Evolutionary conservation across 2,888 invertebrate species (phyloP), one percentile per base, ranked within the genome.

Genomic region (Allophyes oxyacanthae): DNA sequence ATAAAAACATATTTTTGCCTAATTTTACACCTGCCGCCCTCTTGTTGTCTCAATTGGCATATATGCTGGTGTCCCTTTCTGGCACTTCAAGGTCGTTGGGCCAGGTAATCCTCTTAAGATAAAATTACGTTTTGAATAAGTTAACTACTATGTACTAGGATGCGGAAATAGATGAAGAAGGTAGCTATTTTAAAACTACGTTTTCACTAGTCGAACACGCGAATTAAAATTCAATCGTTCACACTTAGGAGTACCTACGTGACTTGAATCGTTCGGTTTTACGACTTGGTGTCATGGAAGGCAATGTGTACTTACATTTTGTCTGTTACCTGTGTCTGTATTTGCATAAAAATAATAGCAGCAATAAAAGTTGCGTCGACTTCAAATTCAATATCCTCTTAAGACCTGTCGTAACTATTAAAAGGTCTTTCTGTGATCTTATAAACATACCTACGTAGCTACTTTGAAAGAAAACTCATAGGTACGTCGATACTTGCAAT

Each of bases 191-290:
- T 53, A 58, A 56, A 58, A 64, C 62, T 49, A 57, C 74, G 65
- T 77, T 76, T 64, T 67, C 53, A 74, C 72, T 75, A 68, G 42
- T 50, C 62, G 59, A 74, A 71, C 72, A 72, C 49, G 57, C 63
- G 53, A 70, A 74, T 72, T 74, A 68, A 75, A 77, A 81, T 78
- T 77, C 78, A 76, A 79, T 81, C 70, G 73, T 72, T 74, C 71
- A 74, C 74, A 77, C 72, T 68, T 43, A 43, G 58, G 43, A 52
- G 33, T 75, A n/a, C n/a, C n/a, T n/a, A 83, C 83, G 84, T 83
- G 84, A 77, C 72, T 52, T 33, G 78, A 79, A 79, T 83, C 32
- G 41, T 64, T 64, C 56, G 46, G 40, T 54, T 75, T 78, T 78
- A 80, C 73, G 73, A 77, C 75, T 71, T 48, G 71, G 60, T 74